Evolutionary conservation across 2,797 vertebrate species (phyloP), one percentile per base, ranked within the genome.

Genomic region (Novumbra hubbsi): DNA sequence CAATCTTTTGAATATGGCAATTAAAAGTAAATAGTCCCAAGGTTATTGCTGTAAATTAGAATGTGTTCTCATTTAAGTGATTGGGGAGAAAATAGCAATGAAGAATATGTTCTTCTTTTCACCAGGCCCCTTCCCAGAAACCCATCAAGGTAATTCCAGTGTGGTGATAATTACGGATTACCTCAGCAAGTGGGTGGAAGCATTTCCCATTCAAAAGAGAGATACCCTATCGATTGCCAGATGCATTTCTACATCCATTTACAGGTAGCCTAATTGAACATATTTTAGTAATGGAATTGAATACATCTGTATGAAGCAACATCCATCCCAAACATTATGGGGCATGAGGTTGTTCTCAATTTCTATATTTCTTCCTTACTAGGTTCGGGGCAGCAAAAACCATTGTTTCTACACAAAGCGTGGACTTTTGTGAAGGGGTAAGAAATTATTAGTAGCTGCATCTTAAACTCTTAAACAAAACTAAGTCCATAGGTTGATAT

Each of bases 131-230:
- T 96, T 96, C 66, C 93, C 94, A 0, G 93, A 94, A 77, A 95
- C 93, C 0, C 85, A 81, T 77, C 93, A 86, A 66, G 91, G 92
- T 67, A 95, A 95, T 87, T 94, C 92, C 0, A 90, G 89, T 0
- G 72, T 95, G 17, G 89, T 91, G 28, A 75, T 94, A 0, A 84
- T 96, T 74, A 94, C 94, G 0, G 96, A 98, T 87, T 95, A 95
- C 84, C 95, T 95, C 76, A 96, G 92, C 69, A 98, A 97, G 88
- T 98, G 96, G 96, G 92, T 94, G 14, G 96, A 97, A 82, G 95
- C 94, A 7, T 90, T 91, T 83, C 93, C 96, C 2, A 81, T 96
- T 71, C 93, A 89, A 73, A 95, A 91, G 86, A 93, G 88, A 24
- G 95, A 97, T 41, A 83, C 91, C 0, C 75, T 93, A 4, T 93